Evolutionary conservation across 2,797 vertebrate species (phyloP), one percentile per base, ranked within the genome.

Genomic region (Nyctalus aviator): DNA sequence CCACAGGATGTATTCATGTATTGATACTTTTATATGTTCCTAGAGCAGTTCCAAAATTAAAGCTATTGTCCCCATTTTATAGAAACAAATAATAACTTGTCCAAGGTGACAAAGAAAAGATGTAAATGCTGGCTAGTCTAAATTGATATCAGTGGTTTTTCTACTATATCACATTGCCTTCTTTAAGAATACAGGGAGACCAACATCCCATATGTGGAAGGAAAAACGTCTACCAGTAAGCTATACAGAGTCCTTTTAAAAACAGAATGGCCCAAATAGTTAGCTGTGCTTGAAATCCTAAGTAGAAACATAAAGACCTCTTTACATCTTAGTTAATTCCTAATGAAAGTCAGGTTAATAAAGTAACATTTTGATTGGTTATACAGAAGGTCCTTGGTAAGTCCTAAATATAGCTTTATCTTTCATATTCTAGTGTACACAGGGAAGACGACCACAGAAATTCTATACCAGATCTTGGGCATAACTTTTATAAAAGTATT

Each of bases 71-170:
- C 23, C 20, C 85, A 59, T 62, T 73, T 89, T 81, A 90, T 5
- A 76, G 59, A 84, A 92, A 76, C 41, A 84, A 93, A 5, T 66
- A 55, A 87, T 55, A 78, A 82, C 53, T 48, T 81, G 44, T 59
- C 23, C 76, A 86, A 64, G 23, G 37, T 86, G 55, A 84, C 57
- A 83, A 69, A 83, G 30, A 55, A 91, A 86, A 73, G 62, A 73
- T 57, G 27, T 10, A 83, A 78, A 86, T 83, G 20, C 32, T 86
- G 37, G 71, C 35, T 79, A 76, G n/a, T 64, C 5, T 37, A 57
- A 64, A 35, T 21, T 72, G 69, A 0, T 48, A 85, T 30, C 6
- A 48, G 17, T 32, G 35, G 35, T 55, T 81, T 21, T 76, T 69
- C 23, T 77, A 68, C 7, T 64, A 64, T 13, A 72, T 35, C 5